Evolutionary conservation across 2,888 invertebrate genomes (phyloP), one percentile per base, ranked within the genome.

Genomic region (Tenthredo scrophulariae): DNA sequence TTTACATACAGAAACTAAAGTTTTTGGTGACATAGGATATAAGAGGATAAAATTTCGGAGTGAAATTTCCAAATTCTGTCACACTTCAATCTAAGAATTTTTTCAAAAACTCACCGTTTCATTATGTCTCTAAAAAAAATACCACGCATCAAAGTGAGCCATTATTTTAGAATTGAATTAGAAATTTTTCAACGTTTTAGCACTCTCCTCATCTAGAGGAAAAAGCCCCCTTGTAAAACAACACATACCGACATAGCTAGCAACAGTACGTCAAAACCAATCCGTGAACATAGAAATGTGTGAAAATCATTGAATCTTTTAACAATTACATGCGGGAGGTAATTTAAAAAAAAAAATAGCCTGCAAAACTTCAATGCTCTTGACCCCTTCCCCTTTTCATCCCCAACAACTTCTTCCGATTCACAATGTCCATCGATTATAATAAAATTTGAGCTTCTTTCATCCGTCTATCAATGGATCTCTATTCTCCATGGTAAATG

Each of bases 401-500:
- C 13, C 26, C 29, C 67, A 15, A 26, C 6, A 40, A 43, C 40
- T 22, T 43, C 43, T 74, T 43, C 29, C 40, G n/a, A 26, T 22
- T 74, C 22, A 4, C 43, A 40, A 43, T 43, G n/a, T n/a, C n/a
- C 43, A 43, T 74, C 72, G 43, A 74, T 74, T 74, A 74, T 43
- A n/a, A 43, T 74, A 43, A 26, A 43, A 74, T 74, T 74, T 43
- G 22, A 22, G 43, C 43, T 43, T 74, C 26, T 43, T 74, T 22
- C 72, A 43, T 43, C 22, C 22, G 22, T 43, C 37, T 74, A 74
- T 74, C 43, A 40, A 43, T 26, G 40, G 43, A 43, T 26, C 72
- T 74, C 72, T 37, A 40, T 74, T 43, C 72, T 74, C 72, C n/a
- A 40, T 74, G 72, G 72, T 74, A 37, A 74, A 37, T 58, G 50